Percentiles rank a stretch among this genome's conserved stretches.
These are phyloP conservation scores for Periophthalmus modestus DNA, from an alignment of 2,113 vertebrate species.

Conservation along the genomic window DNA sequence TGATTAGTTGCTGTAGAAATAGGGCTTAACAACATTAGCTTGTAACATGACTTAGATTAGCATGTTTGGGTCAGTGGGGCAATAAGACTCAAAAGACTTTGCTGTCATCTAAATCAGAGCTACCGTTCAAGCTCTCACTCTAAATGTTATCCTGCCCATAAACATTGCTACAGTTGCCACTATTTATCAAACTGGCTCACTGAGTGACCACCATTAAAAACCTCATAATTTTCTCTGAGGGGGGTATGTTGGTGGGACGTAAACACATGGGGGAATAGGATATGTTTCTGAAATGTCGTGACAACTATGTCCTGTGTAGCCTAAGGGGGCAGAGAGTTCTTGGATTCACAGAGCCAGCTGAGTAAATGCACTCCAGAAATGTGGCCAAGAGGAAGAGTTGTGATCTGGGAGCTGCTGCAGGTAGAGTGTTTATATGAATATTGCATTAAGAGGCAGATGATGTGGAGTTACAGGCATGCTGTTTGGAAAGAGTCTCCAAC, in stretches of 20 bases:
- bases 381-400: conserved; percentile 60
- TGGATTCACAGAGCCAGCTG: conserved; percentile 60
- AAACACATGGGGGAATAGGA: conserved; percentile 24
- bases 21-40: conserved; percentile 65
- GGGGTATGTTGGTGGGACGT: conserved; percentile 39
- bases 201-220: conserved; percentile 47
- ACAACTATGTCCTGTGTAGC: conserved; percentile 61
- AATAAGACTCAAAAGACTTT: conserved; percentile 6
- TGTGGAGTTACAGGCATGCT: conserved; percentile 36
- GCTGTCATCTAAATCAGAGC: conserved; percentile 52
- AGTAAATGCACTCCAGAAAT: conserved; percentile 76
- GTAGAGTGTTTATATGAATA: conserved; percentile 63
- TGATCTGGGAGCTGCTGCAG: conserved; percentile 62
- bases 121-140: conserved; percentile 46
- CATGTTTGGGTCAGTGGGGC: conserved; percentile 44
- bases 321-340: conserved; percentile 55
- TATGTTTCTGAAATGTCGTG: conserved; percentile 65
- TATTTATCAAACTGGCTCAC: conserved; percentile 45
- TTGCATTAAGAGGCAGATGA: conserved; percentile 43
- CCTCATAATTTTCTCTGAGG: conserved; percentile 36
- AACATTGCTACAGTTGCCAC: conserved; percentile 28
- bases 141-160: conserved; percentile 22
- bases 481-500: conserved; percentile 33
- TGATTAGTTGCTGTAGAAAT: conserved; percentile 53
- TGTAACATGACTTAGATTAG: conserved; percentile 71